Percentiles rank a stretch among this genome's conserved stretches.
Conservation (phyloP, 2,797 vertebrate genomes). For the Peromyscus melanophrys region DNA sequence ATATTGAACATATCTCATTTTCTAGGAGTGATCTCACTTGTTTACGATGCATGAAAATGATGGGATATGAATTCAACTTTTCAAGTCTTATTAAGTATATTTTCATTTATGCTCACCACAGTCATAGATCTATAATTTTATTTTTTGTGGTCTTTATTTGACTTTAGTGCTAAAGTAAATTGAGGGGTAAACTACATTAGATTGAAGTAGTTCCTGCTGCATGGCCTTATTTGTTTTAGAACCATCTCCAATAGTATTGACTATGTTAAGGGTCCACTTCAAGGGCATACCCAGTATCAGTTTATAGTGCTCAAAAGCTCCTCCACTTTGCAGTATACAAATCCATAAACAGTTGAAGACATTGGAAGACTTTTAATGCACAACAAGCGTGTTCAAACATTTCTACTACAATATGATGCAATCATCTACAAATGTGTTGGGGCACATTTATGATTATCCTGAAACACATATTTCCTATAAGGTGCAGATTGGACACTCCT, state of each 20-base stretch:
- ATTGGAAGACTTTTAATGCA: not conserved
- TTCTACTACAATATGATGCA: not conserved
- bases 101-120: too few species aligned
- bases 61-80: not conserved
- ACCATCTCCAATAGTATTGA: not conserved
- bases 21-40: not conserved
- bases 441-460: not conserved
- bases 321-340: not conserved
- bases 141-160: not conserved
- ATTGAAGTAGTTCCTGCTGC: too few species aligned
- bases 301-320: too few species aligned
- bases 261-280: not conserved
- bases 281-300: too few species aligned
- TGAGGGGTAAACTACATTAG: not conserved
- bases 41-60: not conserved
- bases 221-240: not conserved
- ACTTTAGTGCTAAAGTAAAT: not conserved
- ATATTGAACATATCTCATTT: not conserved
- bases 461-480: not conserved
- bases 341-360: not conserved
- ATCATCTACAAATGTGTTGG: not conserved
- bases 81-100: not conserved
- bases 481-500: not conserved
- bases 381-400: not conserved
- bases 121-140: not conserved